Percentiles rank a stretch among this genome's conserved stretches.
phyloP scores from a whole-genome alignment of 2,113 vertebrate genomes.

The Corythoichthys intestinalis region DNA sequence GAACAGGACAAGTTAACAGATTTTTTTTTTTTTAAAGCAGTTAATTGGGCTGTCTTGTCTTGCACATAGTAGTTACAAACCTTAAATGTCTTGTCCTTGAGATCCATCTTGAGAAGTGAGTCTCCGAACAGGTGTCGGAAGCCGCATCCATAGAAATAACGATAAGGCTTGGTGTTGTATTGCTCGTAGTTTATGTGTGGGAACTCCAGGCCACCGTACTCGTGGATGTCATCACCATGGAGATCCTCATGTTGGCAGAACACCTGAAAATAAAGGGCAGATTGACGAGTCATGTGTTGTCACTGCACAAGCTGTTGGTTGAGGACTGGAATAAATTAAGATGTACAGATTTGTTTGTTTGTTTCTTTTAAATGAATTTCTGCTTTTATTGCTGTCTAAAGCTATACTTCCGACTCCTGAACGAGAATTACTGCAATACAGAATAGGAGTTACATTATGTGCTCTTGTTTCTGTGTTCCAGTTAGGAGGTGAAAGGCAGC shows the following conservation, averaged over 20 bases:
- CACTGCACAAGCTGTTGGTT: neutral
- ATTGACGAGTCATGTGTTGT: neutral
- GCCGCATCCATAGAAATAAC: slow-evolving; percentile 88
- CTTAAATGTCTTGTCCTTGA: slow-evolving; percentile 81
- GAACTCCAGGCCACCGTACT: slow-evolving; percentile 86
- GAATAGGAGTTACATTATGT: neutral
- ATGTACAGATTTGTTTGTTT: too few relatives aligned
- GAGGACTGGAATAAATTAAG: slow-evolving; percentile 1
- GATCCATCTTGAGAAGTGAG: slow-evolving; percentile 87
- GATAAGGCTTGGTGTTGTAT: slow-evolving; percentile 78
- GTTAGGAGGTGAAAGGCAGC: too few relatives aligned
- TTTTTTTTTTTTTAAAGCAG: too few relatives aligned
- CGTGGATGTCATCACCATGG: slow-evolving; percentile 72
- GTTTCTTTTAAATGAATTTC: too few relatives aligned
- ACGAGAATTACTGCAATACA: too few relatives aligned
- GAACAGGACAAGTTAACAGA: too few relatives aligned
- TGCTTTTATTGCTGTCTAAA: too few relatives aligned
- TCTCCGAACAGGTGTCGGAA: slow-evolving; percentile 84
- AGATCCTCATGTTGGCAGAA: slow-evolving; percentile 86
- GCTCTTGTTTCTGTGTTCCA: too few relatives aligned
- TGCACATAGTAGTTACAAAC: too few relatives aligned
- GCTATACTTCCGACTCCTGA: too few relatives aligned
- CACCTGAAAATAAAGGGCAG: slow-evolving; percentile 69
- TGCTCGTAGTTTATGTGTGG: slow-evolving; percentile 86
- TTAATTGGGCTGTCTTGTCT: too few relatives aligned